Percentiles rank a stretch among this genome's conserved stretches.
Conservation (phyloP, 2,113 vertebrate genomes). For the Rhinolophus sinicus region DNA sequence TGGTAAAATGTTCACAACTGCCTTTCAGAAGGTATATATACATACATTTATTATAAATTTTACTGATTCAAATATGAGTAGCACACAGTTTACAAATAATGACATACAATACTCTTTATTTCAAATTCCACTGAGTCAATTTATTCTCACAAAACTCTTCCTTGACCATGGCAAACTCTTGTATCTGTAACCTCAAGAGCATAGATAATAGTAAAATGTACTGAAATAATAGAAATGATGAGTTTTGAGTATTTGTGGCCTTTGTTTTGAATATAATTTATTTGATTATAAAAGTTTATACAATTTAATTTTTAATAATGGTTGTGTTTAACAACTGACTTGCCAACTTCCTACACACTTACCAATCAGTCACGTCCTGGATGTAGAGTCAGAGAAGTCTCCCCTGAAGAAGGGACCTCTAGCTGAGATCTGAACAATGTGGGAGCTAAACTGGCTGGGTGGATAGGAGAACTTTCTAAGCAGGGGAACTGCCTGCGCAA, state of each 20-base stretch:
- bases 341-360: background rate
- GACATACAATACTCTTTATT: background rate
- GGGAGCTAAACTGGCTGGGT: background rate
- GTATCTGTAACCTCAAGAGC: background rate
- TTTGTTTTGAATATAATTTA: background rate
- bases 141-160: background rate
- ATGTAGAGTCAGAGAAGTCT: background rate
- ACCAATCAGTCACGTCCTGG: no score
- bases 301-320: background rate
- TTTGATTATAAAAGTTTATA: background rate
- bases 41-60: background rate
- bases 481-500: background rate
- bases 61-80: background rate
- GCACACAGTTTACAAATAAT: background rate
- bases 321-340: background rate
- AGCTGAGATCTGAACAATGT: background rate
- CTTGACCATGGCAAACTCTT: background rate
- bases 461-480: background rate
- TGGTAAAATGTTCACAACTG: background rate
- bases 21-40: background rate
- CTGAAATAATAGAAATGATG: background rate
- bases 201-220: background rate
- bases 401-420: background rate
- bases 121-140: background rate
- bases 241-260: slow-evolving; percentile 2